Conservation (phyloP, 2,113 vertebrate species). For the Cervus canadensis region DNA sequence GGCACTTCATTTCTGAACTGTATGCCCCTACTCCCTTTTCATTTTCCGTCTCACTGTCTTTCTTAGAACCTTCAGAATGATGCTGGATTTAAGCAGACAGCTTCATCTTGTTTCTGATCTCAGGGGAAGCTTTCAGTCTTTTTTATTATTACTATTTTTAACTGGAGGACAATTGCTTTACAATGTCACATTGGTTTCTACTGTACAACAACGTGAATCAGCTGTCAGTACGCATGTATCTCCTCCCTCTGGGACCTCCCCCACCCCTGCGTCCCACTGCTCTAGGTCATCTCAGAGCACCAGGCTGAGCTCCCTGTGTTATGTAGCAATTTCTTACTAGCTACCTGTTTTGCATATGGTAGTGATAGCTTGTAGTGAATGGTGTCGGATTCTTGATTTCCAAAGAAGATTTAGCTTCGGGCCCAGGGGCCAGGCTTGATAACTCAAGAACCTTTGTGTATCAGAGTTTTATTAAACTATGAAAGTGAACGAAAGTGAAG, state of each 20-base stretch:
- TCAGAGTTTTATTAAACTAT: background rate
- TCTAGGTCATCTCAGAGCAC: no score
- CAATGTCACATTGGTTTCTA: no score
- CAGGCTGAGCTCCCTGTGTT: no score
- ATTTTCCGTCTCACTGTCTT: background rate
- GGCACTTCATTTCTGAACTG: background rate
- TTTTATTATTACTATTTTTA: no score
- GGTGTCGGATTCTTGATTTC: background rate
- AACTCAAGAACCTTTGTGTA: background rate
- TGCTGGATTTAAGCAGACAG: background rate
- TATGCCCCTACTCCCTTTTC: background rate
- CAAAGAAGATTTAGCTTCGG: background rate
- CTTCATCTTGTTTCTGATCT: background rate
- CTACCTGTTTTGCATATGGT: no score
- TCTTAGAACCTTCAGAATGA: background rate
- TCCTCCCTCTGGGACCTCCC: no score
- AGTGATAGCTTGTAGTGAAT: background rate
- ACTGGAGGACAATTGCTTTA: no score
- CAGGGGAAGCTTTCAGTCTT: no score
- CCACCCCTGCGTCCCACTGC: no score
- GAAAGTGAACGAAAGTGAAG: background rate
- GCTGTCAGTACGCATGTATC: accelerated
- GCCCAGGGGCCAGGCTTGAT: background rate
- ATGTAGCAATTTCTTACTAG: accelerated
- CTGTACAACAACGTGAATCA: no score